Percentiles rank a stretch among this genome's conserved stretches.
These are phyloP conservation scores for Mystacides longicornis DNA, from an alignment of 2,888 invertebrate genomes.

Conservation along the genomic window DNA sequence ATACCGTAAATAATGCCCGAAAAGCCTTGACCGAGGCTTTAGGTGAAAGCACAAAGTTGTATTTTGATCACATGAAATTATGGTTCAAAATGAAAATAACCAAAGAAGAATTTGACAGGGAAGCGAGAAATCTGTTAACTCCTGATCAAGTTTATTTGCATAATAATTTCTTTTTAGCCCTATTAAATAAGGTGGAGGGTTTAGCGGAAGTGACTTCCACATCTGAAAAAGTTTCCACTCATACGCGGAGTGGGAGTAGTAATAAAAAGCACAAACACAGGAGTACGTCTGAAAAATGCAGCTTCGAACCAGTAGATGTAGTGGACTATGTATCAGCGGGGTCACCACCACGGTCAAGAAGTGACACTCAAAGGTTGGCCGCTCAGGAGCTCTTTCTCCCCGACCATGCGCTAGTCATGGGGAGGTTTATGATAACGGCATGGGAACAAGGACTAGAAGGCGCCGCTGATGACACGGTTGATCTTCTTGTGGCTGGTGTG, in stretches of 20 bases:
- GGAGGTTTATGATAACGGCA: conserved; percentile 75
- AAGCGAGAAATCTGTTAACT: conserved; percentile 66
- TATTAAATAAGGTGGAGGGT: conserved; percentile 62
- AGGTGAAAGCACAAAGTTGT: conserved; percentile 62
- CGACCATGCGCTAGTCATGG: conserved; percentile 74
- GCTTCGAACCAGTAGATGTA: conserved; percentile 55
- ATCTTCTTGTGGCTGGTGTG: conserved; percentile 73
- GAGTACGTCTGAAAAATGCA: conserved; percentile 47
- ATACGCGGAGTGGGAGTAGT: conserved; percentile 30
- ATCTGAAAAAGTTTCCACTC: conserved; percentile 18
- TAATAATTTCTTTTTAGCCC: conserved; percentile 74
- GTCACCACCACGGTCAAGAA: conserved; percentile 47
- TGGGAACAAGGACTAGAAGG: conserved; percentile 86
- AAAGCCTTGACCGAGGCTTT: conserved; percentile 55
- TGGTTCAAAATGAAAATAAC: conserved; percentile 71
- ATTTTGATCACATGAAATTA: conserved; percentile 64
- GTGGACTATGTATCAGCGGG: conserved; percentile 51
- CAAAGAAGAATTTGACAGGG: conserved; percentile 76
- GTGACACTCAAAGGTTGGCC: conserved; percentile 37
- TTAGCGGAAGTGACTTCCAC: conserved; percentile 26
- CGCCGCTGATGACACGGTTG: conserved; percentile 75
- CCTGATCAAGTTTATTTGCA: conserved; percentile 73
- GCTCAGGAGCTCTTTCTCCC: conserved; percentile 74
- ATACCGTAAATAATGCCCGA: conserved; percentile 50
- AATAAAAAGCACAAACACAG: conserved; percentile 42